Base-by-base conservation (phyloP, 2,113 vertebrate species). In the Triplophysa dalaica region DNA sequence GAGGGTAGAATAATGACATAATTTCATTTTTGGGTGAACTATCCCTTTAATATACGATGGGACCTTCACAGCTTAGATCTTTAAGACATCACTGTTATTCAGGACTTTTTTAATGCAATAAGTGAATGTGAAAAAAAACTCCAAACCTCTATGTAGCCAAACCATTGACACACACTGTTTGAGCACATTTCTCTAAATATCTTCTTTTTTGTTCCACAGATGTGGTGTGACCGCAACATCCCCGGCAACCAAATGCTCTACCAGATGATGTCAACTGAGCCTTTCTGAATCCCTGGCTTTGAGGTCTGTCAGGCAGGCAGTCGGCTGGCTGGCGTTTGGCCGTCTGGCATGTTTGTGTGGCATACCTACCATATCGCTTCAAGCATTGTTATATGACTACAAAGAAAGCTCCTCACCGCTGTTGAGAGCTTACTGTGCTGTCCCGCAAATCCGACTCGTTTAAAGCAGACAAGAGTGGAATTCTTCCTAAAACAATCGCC, bases 181-280 rank as follows among this genome's bases (percentile, higher is more conserved):
- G 33, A 38, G 33, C 33, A 38, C 33, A 38, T 38, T 38, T 38
- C 33, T 38, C 33, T 7, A 38, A 38, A 38, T 38, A 38, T 38
- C 33, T 7, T 38, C 33, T 38, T 38, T 38, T 38, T 5, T 38
- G 33, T 38, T 38, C 33, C 33, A 38, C 33, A 38, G 33, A 48
- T 67, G 65, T 66, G 50, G 41, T 33, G 19, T 67, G 41, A 76
- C 43, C 50, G 41, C 70, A 56, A n/a, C 45, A 43, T 63, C 77
- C 67, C 38, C 75, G 63, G 54, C 19, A 56, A 72, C 63, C 70
- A n/a, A 79, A 75, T 75, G 73, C 48, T 66, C 69, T 12, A 50
- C 29, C 33, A 17, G 61, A 77, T 72, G 67, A 80, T 77, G 78
- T 80, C 67, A 81, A 22, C 67, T 67, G 78, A 80, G 68, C 60